Evolutionary conservation across 2,797 vertebrate species (phyloP).

Genomic region (Hypotaenidia philippensis): DNA sequence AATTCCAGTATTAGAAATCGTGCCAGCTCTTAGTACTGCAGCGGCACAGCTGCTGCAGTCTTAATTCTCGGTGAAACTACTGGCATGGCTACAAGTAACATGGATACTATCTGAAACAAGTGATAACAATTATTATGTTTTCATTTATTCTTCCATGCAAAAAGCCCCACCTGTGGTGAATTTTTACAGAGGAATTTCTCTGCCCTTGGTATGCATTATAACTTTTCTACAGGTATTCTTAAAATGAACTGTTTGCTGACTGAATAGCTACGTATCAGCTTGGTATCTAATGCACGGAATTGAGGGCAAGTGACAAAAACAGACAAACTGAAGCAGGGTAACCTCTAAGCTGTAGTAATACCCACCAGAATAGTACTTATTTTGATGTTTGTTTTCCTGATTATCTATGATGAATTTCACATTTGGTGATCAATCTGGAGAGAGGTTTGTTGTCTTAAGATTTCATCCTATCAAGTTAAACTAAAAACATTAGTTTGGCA

Average conservation of each 20-base stretch:
- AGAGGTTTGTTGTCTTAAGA: not conserved
- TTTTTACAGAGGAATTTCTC: not conserved
- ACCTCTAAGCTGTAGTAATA: conserved; percentile 14
- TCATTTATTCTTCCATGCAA: not conserved
- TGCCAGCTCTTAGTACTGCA: not conserved
- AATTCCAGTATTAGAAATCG: not conserved
- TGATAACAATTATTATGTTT: not conserved
- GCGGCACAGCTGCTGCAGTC: not conserved
- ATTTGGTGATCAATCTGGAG: not conserved
- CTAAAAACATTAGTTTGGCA: not conserved
- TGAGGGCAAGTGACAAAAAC: not conserved
- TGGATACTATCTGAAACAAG: not conserved
- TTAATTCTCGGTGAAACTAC: not conserved
- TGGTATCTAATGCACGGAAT: conserved; percentile 53
- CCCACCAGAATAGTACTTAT: not conserved
- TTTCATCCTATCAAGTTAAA: not conserved
- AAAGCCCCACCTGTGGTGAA: not conserved
- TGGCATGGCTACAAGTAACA: not conserved
- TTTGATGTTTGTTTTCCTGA: not conserved
- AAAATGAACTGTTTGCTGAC: conserved; percentile 58
- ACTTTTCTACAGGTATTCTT: conserved; percentile 28
- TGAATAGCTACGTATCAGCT: conserved; percentile 49
- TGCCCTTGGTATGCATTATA: not conserved
- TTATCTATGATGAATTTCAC: conserved; percentile 19
- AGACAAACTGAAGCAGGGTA: conserved; percentile 14